Evolutionary conservation across 2,888 invertebrate species (phyloP).

Genomic region (Hirtodrosophila trivittata): DNA sequence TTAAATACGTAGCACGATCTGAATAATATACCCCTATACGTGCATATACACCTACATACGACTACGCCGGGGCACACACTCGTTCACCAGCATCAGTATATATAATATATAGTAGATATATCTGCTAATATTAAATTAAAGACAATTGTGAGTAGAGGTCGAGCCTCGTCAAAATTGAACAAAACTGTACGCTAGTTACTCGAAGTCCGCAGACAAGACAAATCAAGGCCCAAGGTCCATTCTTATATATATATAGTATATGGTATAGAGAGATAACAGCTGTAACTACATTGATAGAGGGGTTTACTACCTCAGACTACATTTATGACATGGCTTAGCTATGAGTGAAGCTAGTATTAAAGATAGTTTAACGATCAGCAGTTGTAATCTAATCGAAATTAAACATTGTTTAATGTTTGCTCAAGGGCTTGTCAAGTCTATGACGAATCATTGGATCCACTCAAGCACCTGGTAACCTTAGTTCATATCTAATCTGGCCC

Average conservation of each 20-base stretch:
- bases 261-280: conserved; percentile 11
- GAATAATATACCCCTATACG: conserved; percentile 27
- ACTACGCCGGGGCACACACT: conserved; percentile 4
- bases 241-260: neutral
- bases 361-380: neutral
- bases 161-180: conserved; percentile 16
- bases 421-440: conserved; percentile 24
- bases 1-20: conserved; percentile 41
- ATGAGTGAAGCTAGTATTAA: conserved; percentile 1
- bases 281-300: neutral
- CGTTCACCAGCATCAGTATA: conserved; percentile 1
- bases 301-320: neutral
- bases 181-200: conserved; percentile 9
- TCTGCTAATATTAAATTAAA: conserved; percentile 69
- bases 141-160: conserved; percentile 75
- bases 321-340: neutral
- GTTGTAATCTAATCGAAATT: conserved; percentile 17
- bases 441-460: conserved; percentile 35
- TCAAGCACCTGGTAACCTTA: conserved; percentile 21
- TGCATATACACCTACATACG: conserved; percentile 27
- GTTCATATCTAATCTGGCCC: conserved; percentile 42
- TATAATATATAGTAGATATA: conserved; percentile 31
- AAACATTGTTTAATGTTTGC: conserved; percentile 15
- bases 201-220: conserved; percentile 2
- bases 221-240: conserved; percentile 18